Base-by-base conservation (phyloP, 2,797 vertebrate species). In the Bradypodion pumilum region DNA sequence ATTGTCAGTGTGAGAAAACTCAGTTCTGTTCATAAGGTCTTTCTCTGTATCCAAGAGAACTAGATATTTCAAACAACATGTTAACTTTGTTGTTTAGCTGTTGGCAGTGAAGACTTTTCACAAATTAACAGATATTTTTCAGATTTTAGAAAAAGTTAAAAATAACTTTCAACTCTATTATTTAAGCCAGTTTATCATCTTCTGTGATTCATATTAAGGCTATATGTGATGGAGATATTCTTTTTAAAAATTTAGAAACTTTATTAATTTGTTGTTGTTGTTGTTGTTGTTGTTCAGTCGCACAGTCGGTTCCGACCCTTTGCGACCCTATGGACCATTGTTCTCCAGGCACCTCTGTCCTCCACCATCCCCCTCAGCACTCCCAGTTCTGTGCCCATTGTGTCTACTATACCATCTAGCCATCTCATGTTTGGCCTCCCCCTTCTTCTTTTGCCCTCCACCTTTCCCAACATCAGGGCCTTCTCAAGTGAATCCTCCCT, bases 1-100 rank as follows among this genome's bases (percentile, higher is more conserved):
- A 83, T 79, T 83, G 72, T 83, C 52, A 46, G 32, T 80, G 56
- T 83, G 81, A 80, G 86, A 70, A 87, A 83, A 42, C 13, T n/a
- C 75, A 70, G 0, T 86, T 74, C 42, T 82, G 7, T 70, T 80
- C 7, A 49, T 86, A 87, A 85, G 5, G 49, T 84, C 32, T 63
- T 49, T 9, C 25, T 66, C 3, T 78, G 7, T 27, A 75, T 42
- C 80, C 5, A 86, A 85, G 85, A 74, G 78, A 70, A 76, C 42
- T 81, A 13, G 68, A 80, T 74, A 81, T 77, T 16, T 56, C 40
- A 75, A n/a, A 27, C 74, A 25, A 25, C 27, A 15, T 80, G 78
- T 88, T 19, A 37, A 7, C 78, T 10, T 74, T 69, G 4, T 8
- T 90, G 65, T 87, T 79, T 7, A 15, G 1, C 74, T 79, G 32